Base-by-base conservation (phyloP, 2,888 invertebrate genomes). In the Hemaris fuciformis region DNA sequence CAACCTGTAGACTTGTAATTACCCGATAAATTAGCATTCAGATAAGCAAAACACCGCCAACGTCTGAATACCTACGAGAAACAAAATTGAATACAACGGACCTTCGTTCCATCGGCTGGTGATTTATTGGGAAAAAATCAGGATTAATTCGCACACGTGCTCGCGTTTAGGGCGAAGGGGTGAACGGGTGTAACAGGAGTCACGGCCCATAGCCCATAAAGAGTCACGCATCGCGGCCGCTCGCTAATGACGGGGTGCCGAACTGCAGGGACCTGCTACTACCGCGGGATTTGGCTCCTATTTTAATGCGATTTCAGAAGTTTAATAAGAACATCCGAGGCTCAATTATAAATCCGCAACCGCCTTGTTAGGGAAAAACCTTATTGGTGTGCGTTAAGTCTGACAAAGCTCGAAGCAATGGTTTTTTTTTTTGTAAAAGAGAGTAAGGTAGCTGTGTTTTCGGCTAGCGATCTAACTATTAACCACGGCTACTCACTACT, bases 81-180 rank as follows among this genome's bases (percentile, higher is more conserved):
- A 83, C 79, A 80, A 73, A 80, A 80, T 77, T 76, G 75, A 83
- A 83, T 82, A 48, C 45, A 46, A 38, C 76, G 79, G 70, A 76
- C 75, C 76, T 79, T 82, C 79, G 68, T 66, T 66, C 68, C 65
- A 66, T 66, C 72, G 65, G 66, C 65, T 45, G 62, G 71, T 73
- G 80, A 81, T 83, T 83, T 84, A 84, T 87, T 76, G 80, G 79
- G 77, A 69, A 90, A 88, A 88, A 89, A 87, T 86, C 79, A 74
- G 78, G 84, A 87, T 88, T 88, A 90, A 92, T 89, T 85, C 86
- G 80, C 83, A 83, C 90, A 90, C 91, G 90, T 91, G 91, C 88
- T 84, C 80, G 76, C 85, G 84, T 89, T 91, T 91, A 90, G 86
- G 80, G 80, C 73, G 80, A 86, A 89, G 84, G 89, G 89, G 85